Base-by-base conservation (phyloP, 2,888 invertebrate species). In the Ectemnius continuus region DNA sequence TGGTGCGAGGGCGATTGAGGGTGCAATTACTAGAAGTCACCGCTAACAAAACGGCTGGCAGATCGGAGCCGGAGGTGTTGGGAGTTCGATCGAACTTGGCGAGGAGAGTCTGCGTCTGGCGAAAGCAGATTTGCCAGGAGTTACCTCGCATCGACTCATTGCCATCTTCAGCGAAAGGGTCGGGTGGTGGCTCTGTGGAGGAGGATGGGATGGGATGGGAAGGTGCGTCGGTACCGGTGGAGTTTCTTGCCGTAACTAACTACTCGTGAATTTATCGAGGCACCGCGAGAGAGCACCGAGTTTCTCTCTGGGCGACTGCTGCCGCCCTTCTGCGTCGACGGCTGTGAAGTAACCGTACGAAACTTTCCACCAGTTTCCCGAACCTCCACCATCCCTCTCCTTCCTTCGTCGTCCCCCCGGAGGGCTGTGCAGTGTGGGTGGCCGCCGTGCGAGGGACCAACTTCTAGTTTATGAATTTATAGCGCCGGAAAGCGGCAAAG, bases 391-490 rank as follows among this genome's bases (percentile, higher is more conserved):
- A 62, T 71, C 70, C 61, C 73, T 58, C 67, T 48, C 52, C 61
- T 58, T 58, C 36, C 36, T 36, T 11, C 11, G 8, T 6, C 59
- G 57, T 36, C 36, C 65, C 13, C 16, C 63, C 20, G 26, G 46
- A 18, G 13, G 61, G 64, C 11, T 52, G 52, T 48, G 47, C 61
- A 66, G 59, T 46, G 45, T 61, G 67, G 70, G 61, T 28, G 75
- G 68, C 64, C 28, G 62, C 56, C 58, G 76, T 66, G 75, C 76
- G 66, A 72, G 71, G 75, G 75, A 87, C 87, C 73, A 90, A 90
- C 86, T 90, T 87, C 87, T 87, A 88, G 89, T 88, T 90, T 90
- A 90, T 90, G 90, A 90, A 90, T 90, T 90, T 90, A 90, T 90
- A 89, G 90, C 88, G 85, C 86, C 86, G 84, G 87, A 88, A 84